Evolutionary conservation across 2,113 vertebrate species (phyloP).

Genomic region (Neofelis nebulosa): DNA sequence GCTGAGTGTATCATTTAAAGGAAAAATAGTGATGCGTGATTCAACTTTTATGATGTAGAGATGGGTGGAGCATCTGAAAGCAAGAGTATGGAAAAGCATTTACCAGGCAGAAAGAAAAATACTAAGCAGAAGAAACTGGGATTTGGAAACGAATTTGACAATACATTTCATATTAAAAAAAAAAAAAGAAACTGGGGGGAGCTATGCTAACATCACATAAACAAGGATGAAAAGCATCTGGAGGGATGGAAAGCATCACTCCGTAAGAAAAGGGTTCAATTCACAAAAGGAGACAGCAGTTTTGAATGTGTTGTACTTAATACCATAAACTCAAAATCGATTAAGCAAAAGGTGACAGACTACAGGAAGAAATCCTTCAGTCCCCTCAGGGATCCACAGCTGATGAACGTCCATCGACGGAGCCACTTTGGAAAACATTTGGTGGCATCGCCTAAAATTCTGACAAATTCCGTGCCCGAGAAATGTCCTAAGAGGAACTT

Average conservation of each 20-base stretch:
- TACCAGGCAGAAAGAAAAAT: not conserved
- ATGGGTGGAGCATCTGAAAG: too few relatives aligned
- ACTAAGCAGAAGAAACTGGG: not conserved
- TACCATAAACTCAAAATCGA: not conserved
- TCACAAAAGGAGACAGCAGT: not conserved
- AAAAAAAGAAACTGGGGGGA: too few relatives aligned
- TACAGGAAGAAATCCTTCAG: not conserved
- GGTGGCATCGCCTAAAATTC: too few relatives aligned
- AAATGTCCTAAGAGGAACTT: not conserved
- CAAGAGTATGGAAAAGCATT: not conserved
- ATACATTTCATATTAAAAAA: too few relatives aligned
- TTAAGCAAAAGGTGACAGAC: not conserved
- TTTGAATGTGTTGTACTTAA: not conserved
- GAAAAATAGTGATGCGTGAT: not conserved
- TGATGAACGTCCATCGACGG: fast-evolving
- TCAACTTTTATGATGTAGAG: too few relatives aligned
- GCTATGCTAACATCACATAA: not conserved
- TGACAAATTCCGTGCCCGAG: fast-evolving
- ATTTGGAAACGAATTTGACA: too few relatives aligned
- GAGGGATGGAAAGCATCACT: not conserved
- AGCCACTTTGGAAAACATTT: not conserved
- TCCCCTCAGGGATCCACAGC: not conserved
- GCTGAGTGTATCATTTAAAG: not conserved
- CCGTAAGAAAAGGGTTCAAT: not conserved
- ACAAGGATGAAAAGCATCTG: not conserved